A percentile compares a stretch with the other conserved stretches of the same genome.
Conservation (phyloP, 2,113 vertebrate species). For the Proterorhinus semilunaris region DNA sequence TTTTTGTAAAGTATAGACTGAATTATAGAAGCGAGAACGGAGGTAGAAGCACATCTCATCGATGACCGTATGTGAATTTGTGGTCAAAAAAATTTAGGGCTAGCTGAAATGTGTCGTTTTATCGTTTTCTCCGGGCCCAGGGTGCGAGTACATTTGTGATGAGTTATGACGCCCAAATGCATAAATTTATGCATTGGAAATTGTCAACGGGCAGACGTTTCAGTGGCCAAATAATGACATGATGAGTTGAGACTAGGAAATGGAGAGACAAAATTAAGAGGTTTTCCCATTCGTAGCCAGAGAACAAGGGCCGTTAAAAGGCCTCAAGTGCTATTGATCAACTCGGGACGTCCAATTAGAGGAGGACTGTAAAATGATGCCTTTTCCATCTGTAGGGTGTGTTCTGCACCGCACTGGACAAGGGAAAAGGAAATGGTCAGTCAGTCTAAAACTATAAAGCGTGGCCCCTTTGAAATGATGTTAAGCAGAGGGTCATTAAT, state of each 20-base stretch:
- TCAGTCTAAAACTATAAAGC: neutral
- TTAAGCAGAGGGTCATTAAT: neutral
- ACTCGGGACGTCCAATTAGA: conserved; percentile 23
- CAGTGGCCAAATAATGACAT: neutral
- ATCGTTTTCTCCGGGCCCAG: too few relatives aligned
- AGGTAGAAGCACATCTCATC: too few relatives aligned
- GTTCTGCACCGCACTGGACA: conserved; percentile 18
- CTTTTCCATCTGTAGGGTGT: conserved; percentile 9
- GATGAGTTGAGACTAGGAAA: neutral
- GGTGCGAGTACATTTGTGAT: too few relatives aligned
- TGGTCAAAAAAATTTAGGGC: too few relatives aligned
- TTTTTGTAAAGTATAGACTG: neutral
- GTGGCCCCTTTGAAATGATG: neutral
- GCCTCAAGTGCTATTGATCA: conserved; percentile 73
- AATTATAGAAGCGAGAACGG: too few relatives aligned
- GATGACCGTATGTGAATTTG: too few relatives aligned
- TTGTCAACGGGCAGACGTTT: neutral
- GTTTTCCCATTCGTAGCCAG: conserved; percentile 26
- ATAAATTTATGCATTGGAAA: too few relatives aligned
- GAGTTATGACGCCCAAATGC: too few relatives aligned
- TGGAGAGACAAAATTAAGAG: neutral
- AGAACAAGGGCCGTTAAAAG: conserved; percentile 32
- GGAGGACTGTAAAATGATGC: conserved; percentile 34
- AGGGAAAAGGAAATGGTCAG: neutral
- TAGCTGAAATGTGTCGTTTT: too few relatives aligned